Percentiles rank a stretch among this genome's conserved stretches.
Evolutionary conservation across 1,140 invertebrate species (phyloP).

Genomic region (Pogonus chalceus): DNA sequence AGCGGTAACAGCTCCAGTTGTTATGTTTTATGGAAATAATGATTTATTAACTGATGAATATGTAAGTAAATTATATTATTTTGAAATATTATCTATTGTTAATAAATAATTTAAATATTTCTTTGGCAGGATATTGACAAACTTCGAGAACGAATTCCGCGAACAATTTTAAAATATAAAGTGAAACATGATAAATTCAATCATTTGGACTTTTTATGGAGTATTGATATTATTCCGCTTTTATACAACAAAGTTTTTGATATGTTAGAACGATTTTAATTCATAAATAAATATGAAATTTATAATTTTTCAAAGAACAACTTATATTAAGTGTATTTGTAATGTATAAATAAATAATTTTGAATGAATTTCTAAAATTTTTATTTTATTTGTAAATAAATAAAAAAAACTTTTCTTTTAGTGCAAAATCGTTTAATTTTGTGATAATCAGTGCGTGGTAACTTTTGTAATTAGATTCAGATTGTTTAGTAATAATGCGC

Average conservation of each 20-base stretch:
- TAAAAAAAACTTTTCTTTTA: too few relatives aligned
- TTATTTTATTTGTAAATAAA: too few relatives aligned
- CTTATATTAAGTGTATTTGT: too few relatives aligned
- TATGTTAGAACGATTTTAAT: conserved; percentile 37
- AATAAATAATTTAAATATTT: not conserved
- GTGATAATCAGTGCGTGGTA: too few relatives aligned
- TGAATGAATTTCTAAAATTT: too few relatives aligned
- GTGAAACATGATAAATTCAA: conserved; percentile 47
- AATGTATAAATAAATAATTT: too few relatives aligned
- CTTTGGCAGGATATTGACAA: not conserved
- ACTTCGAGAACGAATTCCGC: conserved; percentile 33
- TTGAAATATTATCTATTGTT: not conserved
- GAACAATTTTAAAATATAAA: conserved; percentile 44
- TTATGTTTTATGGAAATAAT: conserved; percentile 56
- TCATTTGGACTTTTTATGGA: conserved; percentile 58
- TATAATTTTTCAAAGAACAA: too few relatives aligned
- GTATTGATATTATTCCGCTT: conserved; percentile 44
- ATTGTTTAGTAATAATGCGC: too few relatives aligned
- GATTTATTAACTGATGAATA: conserved; percentile 46
- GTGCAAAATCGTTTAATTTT: too few relatives aligned
- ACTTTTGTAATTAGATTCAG: too few relatives aligned
- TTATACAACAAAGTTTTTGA: conserved; percentile 48
- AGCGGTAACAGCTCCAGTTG: conserved; percentile 51
- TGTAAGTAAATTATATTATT: conserved; percentile 12
- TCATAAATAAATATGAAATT: too few relatives aligned